Evolutionary conservation across 2,888 invertebrate species (phyloP), one percentile per base, ranked within the genome.

Genomic region (Drosophila paracracens): DNA sequence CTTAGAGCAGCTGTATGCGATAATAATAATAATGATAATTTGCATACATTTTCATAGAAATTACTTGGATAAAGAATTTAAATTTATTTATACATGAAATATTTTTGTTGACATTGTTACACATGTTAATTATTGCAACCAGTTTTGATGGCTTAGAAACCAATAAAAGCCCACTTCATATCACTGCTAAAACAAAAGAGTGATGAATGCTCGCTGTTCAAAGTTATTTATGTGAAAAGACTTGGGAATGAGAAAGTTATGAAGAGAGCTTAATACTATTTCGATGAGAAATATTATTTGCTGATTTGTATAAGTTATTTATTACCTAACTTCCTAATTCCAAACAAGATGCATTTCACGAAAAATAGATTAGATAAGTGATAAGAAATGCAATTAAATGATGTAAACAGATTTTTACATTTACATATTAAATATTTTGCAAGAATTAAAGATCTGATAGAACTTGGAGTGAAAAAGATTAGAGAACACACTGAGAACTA

Each of bases 121-220:
- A 33, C 31, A 58, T 58, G 50, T n/a, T 64, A 54, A 66, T 65
- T 52, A 40, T 59, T 65, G 53, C 50, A 58, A 53, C 38, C 51
- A 52, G 56, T 62, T 69, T 70, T 29, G n/a, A 25, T 27, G 43
- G 54, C 25, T 58, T 53, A 36, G 18, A 11, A 18, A 50, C 36
- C n/a, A 40, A 31, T 62, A 16, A 11, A 33, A 25, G 2, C 7
- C n/a, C 2, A 46, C 3, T 52, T 46, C 7, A 33, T 29, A 35
- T 48, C 35, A 48, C 35, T 31, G 38, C 36, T 31, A 57, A 51
- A n/a, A 50, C 40, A 40, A 29, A 65, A 51, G 40, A 51, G 6
- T 51, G 31, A 31, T 61, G 35, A 61, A 52, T 36, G 29, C 18
- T 27, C 35, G 16, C 36, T 33, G 21, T 46, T 56, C 13, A 13